phyloP scores from a whole-genome alignment of 1,140 invertebrate genomes.

The Patella vulgata region DNA sequence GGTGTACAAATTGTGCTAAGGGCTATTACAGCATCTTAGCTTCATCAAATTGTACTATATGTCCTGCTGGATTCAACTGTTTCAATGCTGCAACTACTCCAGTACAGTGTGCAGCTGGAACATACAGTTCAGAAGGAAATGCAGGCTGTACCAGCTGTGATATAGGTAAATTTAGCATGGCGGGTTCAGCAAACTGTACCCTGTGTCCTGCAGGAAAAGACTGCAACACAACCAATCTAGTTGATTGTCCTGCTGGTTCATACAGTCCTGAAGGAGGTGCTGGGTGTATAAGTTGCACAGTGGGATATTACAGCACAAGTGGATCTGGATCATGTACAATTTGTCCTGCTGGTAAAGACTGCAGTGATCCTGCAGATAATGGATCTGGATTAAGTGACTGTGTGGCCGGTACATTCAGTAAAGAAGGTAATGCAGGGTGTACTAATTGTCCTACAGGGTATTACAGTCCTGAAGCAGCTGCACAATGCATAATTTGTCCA shows the following conservation, averaged over 20 bases:
- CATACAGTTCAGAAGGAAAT: slow-evolving; percentile 11
- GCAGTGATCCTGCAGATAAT: not conserved
- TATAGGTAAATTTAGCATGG: slow-evolving; percentile 18
- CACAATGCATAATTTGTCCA: slow-evolving; percentile 35
- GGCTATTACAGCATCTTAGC: not conserved
- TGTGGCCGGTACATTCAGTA: slow-evolving; percentile 33
- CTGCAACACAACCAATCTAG: slow-evolving; percentile 26
- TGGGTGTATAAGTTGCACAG: slow-evolving; percentile 25
- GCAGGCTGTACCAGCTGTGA: slow-evolving; percentile 17
- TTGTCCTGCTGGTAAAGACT: not conserved
- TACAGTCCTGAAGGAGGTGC: slow-evolving; percentile 34
- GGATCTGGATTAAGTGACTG: slow-evolving; percentile 28
- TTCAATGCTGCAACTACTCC: slow-evolving; percentile 26
- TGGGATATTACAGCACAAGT: slow-evolving; percentile 30
- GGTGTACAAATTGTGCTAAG: slow-evolving; percentile 19
- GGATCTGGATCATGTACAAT: slow-evolving; percentile 2
- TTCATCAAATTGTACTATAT: not conserved
- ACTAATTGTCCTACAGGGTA: slow-evolving; percentile 33
- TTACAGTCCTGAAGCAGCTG: slow-evolving; percentile 25
- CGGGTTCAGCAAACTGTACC: slow-evolving; percentile 19
- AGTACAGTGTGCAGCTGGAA: slow-evolving; percentile 24
- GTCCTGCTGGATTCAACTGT: slow-evolving; percentile 36
- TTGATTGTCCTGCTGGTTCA: slow-evolving; percentile 35
- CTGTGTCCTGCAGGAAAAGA: slow-evolving; percentile 39
- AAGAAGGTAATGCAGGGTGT: slow-evolving; percentile 24